These are phyloP conservation scores for Mactra quadrangularis DNA, from an alignment of 1,140 invertebrate genomes.

Conservation along the genomic window DNA sequence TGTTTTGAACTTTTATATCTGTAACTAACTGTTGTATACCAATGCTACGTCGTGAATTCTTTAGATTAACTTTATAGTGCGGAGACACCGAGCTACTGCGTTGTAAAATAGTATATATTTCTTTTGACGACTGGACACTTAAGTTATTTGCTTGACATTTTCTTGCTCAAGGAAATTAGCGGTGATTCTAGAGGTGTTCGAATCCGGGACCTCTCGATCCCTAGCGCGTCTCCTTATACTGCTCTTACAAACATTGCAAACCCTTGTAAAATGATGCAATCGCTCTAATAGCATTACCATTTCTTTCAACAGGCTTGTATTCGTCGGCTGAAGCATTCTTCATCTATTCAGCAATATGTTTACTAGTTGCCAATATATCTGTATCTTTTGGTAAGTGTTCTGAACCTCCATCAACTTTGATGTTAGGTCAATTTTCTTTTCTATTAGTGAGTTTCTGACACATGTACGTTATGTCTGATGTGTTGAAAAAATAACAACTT, in stretches of 20 bases:
- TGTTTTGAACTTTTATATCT: too few species aligned
- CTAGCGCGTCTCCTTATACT: too few species aligned
- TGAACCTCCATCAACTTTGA: neutral
- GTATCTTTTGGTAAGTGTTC: constrained; percentile 91
- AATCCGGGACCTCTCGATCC: neutral
- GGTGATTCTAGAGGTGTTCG: neutral
- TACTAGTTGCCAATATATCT: constrained; percentile 94
- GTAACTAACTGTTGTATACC: too few species aligned
- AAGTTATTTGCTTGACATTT: neutral
- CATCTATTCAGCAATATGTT: constrained; percentile 89
- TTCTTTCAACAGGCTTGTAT: constrained; percentile 88
- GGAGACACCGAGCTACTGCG: too few species aligned
- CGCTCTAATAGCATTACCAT: neutral
- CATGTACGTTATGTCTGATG: too few species aligned
- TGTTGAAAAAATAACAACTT: too few species aligned
- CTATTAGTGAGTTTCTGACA: neutral
- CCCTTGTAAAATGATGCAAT: neutral
- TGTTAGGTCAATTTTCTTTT: neutral
- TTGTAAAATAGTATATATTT: too few species aligned
- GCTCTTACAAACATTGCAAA: too few species aligned
- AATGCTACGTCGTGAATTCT: too few species aligned
- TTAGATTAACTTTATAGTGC: too few species aligned
- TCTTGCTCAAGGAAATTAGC: too few species aligned
- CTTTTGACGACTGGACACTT: too few species aligned
- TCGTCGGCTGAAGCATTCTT: constrained; percentile 87